Base-by-base conservation (phyloP, 2,113 vertebrate species). In the Stigmatopora nigra region DNA sequence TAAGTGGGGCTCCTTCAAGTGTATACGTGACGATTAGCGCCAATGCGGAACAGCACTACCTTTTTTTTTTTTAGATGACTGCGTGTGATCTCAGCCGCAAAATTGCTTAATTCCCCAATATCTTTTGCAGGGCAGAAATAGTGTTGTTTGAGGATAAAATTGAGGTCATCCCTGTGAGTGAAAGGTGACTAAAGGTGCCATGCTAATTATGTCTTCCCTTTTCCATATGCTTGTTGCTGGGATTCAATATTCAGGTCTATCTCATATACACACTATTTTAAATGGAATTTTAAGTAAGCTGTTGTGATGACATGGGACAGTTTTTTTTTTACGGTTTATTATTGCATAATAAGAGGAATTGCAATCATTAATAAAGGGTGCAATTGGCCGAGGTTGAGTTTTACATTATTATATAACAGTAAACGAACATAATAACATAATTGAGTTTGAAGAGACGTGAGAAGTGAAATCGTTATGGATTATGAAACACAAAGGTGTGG, bases 31-130 rank as follows among this genome's bases (percentile, higher is more conserved):
- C 57, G 38, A 51, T 72, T 52, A 31, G 44, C 20, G 61, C 44
- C 55, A 63, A 31, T 22, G 63, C 44, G 10, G 36, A 61, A 61
- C 5, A 2, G 3, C 52, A 10, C 20, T 66, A 51, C 45, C 22
- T 74, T 52, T 53, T 53, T 57, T 53, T 53, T 38, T 41, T 41
- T 41, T 41, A 74, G 77, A 75, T 63, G 61, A 74, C 76, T 78
- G 58, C 31, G 51, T 60, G 10, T 52, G 49, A 52, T 52, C 44
- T 47, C 25, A 12, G n/a, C 68, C 31, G 16, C 63, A 67, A 41
- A 77, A 80, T 72, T 77, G 51, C 31, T 61, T 75, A 7, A 41
- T 58, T 69, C 8, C 16, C 7, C 16, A 1, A 38, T 13, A 52
- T 58, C 63, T 36, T 41, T 14, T 44, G 19, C 55, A 45, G 48